Conservation (phyloP, 1,140 invertebrate genomes). For the Nephila pilipes region DNA sequence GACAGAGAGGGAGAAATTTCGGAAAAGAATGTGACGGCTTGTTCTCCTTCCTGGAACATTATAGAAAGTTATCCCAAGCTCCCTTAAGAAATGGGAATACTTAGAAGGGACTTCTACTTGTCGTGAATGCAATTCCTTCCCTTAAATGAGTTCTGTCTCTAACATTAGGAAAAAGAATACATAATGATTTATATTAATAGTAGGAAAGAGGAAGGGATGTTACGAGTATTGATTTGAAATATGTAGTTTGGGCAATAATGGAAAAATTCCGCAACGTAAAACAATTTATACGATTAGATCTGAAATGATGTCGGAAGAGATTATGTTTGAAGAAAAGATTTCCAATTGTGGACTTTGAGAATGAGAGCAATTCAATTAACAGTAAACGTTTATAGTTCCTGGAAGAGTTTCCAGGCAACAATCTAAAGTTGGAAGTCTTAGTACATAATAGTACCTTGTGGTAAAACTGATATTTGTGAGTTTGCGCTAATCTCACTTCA, state of each 20-base stretch:
- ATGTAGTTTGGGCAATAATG: not conserved
- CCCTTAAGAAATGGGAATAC: conserved; percentile 59
- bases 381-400: not conserved
- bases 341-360: not conserved
- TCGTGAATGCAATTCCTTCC: conserved; percentile 41
- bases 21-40: conserved; percentile 24
- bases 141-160: conserved; percentile 34
- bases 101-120: conserved; percentile 41
- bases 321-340: not conserved
- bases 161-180: conserved; percentile 39
- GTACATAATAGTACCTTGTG: no score
- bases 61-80: conserved; percentile 15
- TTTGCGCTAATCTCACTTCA: no score
- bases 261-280: not conserved
- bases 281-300: not conserved
- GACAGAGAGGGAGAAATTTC: not conserved
- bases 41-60: conserved; percentile 43
- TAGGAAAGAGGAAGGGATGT: no score
- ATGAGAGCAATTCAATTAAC: not conserved
- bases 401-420: no score
- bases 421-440: no score
- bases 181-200: conserved; percentile 35
- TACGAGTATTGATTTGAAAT: conserved; percentile 12
- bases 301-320: not conserved
- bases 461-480: no score